Conservation (phyloP, 2,113 vertebrate species). For the Rhodinocichla rosea region DNA sequence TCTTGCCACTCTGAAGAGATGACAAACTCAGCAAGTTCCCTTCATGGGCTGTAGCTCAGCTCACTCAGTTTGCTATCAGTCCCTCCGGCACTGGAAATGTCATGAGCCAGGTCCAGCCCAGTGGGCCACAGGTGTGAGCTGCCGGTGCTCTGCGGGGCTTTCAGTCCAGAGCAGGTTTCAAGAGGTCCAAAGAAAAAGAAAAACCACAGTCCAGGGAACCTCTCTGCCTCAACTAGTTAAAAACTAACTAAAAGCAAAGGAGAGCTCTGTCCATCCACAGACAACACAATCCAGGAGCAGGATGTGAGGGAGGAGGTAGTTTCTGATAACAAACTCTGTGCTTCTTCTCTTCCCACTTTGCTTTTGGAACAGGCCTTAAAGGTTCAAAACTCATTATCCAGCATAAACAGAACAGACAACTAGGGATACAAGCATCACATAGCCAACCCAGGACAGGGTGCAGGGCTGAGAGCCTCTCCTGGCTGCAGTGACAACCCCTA, state of each 20-base stretch:
- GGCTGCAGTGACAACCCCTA: neutral
- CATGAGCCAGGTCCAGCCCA: rapidly evolving
- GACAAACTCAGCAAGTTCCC: neutral
- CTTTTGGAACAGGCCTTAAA: neutral
- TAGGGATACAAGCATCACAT: neutral
- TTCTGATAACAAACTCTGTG: neutral
- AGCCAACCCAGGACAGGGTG: neutral
- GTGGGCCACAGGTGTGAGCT: neutral
- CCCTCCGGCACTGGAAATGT: neutral
- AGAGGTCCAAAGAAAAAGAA: neutral
- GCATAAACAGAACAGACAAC: neutral
- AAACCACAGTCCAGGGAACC: neutral
- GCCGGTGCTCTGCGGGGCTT: neutral
- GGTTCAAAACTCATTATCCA: neutral
- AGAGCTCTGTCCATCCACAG: neutral
- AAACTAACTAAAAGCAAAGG: neutral
- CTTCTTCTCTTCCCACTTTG: neutral
- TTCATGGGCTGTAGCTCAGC: neutral
- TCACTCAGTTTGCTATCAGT: neutral
- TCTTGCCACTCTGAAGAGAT: neutral
- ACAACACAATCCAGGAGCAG: neutral
- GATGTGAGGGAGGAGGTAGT: neutral
- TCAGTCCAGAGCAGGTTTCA: neutral
- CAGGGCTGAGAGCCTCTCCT: neutral
- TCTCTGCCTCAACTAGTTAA: neutral